These are phyloP conservation scores for Andrena flavipes DNA, from an alignment of 2,888 invertebrate genomes.

Conservation along the genomic window DNA sequence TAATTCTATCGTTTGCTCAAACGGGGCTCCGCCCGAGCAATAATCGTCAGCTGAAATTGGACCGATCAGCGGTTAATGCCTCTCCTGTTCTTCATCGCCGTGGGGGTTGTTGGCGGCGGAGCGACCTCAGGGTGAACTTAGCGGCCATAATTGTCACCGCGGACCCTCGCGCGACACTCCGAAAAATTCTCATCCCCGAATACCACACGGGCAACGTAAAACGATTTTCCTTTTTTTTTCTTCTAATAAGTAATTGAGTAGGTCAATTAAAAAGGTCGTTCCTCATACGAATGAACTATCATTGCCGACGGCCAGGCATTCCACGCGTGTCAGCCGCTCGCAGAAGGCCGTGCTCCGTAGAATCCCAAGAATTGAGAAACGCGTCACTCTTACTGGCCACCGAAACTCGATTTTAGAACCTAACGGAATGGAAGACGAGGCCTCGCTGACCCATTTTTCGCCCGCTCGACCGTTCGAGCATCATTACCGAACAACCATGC, in stretches of 20 bases:
- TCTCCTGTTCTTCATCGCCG: slow-evolving; percentile 35
- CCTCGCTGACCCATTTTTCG: slow-evolving; percentile 30
- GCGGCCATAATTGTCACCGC: not conserved
- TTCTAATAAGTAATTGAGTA: not conserved
- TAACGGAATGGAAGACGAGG: slow-evolving; percentile 6
- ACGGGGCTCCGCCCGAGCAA: slow-evolving; percentile 67
- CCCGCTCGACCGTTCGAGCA: not conserved
- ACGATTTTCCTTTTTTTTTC: not conserved
- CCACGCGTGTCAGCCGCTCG: not conserved
- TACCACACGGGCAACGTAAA: no score
- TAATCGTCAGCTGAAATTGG: slow-evolving; percentile 67
- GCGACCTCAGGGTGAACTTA: slow-evolving; percentile 29
- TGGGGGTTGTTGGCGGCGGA: slow-evolving; percentile 17
- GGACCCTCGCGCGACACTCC: not conserved
- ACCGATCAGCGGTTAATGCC: slow-evolving; percentile 56
- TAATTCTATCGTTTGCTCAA: slow-evolving; percentile 69
- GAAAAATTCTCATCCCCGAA: not conserved
- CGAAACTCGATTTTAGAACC: slow-evolving; percentile 42
- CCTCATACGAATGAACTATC: not conserved
- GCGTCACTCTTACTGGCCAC: slow-evolving; percentile 11
- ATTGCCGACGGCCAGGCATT: not conserved
- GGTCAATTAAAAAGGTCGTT: not conserved
- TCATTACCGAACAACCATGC: slow-evolving; percentile 25
- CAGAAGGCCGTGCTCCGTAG: not conserved
- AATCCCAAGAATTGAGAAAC: slow-evolving; percentile 27